phyloP scores from a whole-genome alignment of 2,113 vertebrate species.

The Coreoperca whiteheadi region DNA sequence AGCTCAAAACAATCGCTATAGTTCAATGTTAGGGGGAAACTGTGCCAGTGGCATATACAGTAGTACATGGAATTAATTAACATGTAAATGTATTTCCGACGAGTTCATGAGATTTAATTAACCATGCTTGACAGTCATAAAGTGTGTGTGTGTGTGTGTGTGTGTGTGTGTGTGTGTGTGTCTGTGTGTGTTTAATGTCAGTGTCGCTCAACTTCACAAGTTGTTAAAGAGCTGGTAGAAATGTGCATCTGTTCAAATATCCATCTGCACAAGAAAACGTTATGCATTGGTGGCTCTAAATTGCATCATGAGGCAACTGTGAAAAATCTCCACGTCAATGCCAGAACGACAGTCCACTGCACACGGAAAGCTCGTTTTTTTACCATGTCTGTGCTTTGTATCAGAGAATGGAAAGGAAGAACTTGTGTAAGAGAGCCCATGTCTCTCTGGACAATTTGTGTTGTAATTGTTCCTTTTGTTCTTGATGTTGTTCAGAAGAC shows the following conservation, averaged over 20 bases:
- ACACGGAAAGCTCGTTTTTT: not conserved
- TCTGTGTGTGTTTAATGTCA: not conserved
- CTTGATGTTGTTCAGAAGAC: slow-evolving; percentile 11
- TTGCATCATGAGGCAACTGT: not conserved
- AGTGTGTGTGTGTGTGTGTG: not conserved
- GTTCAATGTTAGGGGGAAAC: not conserved
- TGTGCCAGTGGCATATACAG: not conserved
- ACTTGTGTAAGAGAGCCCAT: not conserved
- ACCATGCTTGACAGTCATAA: not conserved
- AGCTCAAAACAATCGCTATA: slow-evolving; percentile 8
- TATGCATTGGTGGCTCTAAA: not conserved
- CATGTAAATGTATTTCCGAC: not conserved
- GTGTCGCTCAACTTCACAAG: not conserved
- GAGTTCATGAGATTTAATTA: not conserved
- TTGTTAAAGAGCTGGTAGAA: not conserved
- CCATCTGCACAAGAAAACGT: not conserved
- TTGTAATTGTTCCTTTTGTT: slow-evolving; percentile 34
- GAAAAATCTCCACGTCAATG: slow-evolving; percentile 1
- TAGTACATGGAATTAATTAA: not conserved
- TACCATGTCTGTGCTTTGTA: not conserved
- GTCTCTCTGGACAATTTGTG: slow-evolving; percentile 13
- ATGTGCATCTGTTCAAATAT: not conserved
- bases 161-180: not conserved
- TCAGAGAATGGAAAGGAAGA: not conserved
- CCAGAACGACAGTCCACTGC: not conserved